Conservation (phyloP, 2,797 vertebrate genomes). For the Enteromius paludinosus region DNA sequence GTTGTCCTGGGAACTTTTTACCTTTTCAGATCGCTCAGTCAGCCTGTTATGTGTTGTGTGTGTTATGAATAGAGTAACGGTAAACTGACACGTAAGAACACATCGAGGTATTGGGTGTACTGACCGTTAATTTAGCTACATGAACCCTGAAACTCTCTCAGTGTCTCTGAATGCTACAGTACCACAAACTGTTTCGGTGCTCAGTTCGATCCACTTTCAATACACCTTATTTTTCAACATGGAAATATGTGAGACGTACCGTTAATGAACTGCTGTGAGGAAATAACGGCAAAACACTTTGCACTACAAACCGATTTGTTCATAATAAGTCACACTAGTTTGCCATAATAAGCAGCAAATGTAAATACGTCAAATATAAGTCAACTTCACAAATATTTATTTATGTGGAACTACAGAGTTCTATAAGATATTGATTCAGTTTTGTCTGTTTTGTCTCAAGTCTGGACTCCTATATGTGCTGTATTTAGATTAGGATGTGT, state of each 20-base stretch:
- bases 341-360: background rate
- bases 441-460: background rate
- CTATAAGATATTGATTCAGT: background rate
- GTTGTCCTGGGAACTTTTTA: constrained; percentile 12
- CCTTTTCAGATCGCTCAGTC: constrained; percentile 39
- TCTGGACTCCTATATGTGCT: constrained; percentile 9
- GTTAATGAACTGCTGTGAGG: background rate
- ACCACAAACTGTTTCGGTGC: constrained; percentile 6
- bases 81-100: constrained; percentile 16
- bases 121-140: constrained; percentile 38
- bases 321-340: background rate
- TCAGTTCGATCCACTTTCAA: background rate
- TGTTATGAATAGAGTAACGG: constrained; percentile 48
- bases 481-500: constrained; percentile 27
- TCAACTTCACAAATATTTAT: constrained; percentile 2
- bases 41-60: constrained; percentile 39
- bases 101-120: constrained; percentile 31
- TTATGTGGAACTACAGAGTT: background rate
- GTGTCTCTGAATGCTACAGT: constrained; percentile 1
- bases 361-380: background rate
- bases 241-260: background rate
- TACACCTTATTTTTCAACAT: background rate
- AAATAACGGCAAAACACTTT: background rate
- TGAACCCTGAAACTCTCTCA: constrained; percentile 29
- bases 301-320: background rate